These are phyloP conservation scores for Sphenopsis melanotis DNA, from an alignment of 2,797 vertebrate genomes.

Conservation along the genomic window DNA sequence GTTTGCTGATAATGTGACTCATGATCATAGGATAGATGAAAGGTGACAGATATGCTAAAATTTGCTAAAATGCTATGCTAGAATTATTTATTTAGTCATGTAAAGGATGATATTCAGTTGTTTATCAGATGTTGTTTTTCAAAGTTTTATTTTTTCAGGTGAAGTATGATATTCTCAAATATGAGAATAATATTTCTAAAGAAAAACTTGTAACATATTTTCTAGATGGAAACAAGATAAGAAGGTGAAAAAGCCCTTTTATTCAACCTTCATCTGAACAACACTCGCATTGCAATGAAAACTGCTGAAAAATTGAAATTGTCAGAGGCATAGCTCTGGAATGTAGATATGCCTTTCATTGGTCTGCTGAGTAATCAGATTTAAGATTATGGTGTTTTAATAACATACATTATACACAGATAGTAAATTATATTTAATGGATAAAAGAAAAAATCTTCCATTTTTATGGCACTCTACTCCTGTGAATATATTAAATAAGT, in stretches of 20 bases:
- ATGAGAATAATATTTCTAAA: background rate
- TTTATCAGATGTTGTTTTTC: background rate
- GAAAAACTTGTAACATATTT: background rate
- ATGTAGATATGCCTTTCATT: background rate
- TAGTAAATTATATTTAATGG: conserved; percentile 39
- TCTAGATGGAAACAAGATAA: background rate
- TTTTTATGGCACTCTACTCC: background rate
- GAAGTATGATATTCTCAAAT: background rate
- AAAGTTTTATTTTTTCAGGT: background rate
- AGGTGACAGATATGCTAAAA: background rate
- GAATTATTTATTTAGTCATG: background rate
- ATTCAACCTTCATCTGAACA: background rate
- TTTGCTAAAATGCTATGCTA: background rate
- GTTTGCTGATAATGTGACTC: background rate
- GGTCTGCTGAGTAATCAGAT: conserved; percentile 16
- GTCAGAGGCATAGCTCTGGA: background rate
- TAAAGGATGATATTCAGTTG: background rate
- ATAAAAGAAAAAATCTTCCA: conserved; percentile 32
- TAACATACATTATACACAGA: conserved; percentile 3
- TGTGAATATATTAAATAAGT: conserved; percentile 26
- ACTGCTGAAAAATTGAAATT: conserved; percentile 17
- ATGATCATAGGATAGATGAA: background rate
- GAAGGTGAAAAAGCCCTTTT: background rate
- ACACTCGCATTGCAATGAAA: background rate
- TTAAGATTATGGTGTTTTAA: conserved; percentile 29